These are phyloP conservation scores for Scaptodrosophila latifasciaeformis DNA, from an alignment of 2,888 invertebrate species.

Conservation along the genomic window DNA sequence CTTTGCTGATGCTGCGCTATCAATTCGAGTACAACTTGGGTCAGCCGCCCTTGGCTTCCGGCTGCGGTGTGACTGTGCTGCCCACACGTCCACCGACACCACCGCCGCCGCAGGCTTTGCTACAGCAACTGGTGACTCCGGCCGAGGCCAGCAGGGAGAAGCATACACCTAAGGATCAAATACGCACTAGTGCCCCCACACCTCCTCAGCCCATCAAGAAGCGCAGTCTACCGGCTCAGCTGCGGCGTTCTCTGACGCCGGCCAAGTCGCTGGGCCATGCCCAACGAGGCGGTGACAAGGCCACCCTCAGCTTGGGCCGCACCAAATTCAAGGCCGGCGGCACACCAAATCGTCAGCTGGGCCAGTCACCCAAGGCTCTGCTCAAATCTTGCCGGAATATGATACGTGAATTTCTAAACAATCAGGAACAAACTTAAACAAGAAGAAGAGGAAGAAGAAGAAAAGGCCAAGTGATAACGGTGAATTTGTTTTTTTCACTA, in stretches of 20 bases:
- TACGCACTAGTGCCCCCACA: slow-evolving; percentile 6
- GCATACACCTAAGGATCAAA: slow-evolving; percentile 44
- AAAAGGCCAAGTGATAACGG: neutral
- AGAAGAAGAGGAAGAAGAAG: too few species aligned
- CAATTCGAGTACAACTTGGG: slow-evolving; percentile 27
- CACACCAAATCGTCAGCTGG: neutral
- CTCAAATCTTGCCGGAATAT: slow-evolving; percentile 56
- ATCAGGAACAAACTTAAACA: slow-evolving; percentile 29
- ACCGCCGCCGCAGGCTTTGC: neutral
- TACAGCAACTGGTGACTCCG: neutral
- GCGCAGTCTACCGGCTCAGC: slow-evolving; percentile 41
- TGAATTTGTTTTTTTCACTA: slow-evolving; percentile 28
- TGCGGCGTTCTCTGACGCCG: slow-evolving; percentile 39
- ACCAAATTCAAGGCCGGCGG: slow-evolving; percentile 36
- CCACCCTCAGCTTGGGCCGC: neutral
- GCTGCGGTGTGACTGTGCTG: neutral
- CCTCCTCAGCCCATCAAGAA: slow-evolving; percentile 46
- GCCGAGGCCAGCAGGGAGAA: slow-evolving; percentile 32
- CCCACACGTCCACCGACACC: neutral
- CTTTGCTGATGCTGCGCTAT: slow-evolving; percentile 51
- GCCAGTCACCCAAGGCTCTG: slow-evolving; percentile 41
- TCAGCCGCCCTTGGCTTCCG: neutral
- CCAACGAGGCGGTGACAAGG: too few species aligned
- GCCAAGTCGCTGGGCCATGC: slow-evolving; percentile 13
- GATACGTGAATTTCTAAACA: slow-evolving; percentile 60